Percentiles rank a stretch among this genome's conserved stretches.
These are phyloP conservation scores for Micromussa lordhowensis DNA, from an alignment of 92 coral and sea anemone genomes.

Conservation along the genomic window DNA sequence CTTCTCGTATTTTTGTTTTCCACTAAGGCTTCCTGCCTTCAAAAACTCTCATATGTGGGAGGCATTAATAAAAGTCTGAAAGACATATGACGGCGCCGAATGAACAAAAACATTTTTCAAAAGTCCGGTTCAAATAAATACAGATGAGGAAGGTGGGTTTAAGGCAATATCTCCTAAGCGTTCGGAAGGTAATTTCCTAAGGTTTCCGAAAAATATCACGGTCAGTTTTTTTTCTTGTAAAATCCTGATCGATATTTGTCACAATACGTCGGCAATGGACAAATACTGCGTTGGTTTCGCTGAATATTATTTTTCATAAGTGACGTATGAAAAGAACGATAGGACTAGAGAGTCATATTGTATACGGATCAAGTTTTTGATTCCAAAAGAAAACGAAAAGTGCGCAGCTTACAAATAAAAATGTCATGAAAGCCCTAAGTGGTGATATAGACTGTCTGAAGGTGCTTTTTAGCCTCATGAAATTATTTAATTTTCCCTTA, in stretches of 20 bases:
- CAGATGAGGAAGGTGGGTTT: not conserved
- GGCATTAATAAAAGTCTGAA: not conserved
- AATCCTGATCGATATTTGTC: not conserved
- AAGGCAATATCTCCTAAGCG: not conserved
- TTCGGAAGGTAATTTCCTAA: not conserved
- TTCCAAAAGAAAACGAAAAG: not conserved
- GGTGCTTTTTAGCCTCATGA: not conserved
- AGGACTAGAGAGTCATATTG: not conserved
- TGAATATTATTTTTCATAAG: not conserved
- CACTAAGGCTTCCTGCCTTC: not conserved
- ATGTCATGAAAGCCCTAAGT: not conserved
- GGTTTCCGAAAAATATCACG: not conserved
- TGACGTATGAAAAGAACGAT: not conserved
- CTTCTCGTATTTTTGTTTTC: conserved; percentile 5
- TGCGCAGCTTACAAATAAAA: not conserved
- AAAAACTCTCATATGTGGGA: conserved; percentile 7
- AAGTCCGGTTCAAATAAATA: not conserved
- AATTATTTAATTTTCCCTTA: not conserved
- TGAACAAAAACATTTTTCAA: not conserved
- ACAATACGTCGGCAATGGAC: not conserved
- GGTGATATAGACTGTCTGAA: not conserved
- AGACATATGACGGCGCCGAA: not conserved
- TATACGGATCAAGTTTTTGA: not conserved
- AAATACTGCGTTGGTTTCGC: not conserved
- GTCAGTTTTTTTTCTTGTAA: not conserved